Evolutionary conservation across 2,888 invertebrate species (phyloP), one percentile per base, ranked within the genome.

Genomic region (Microctonus brassicae): DNA sequence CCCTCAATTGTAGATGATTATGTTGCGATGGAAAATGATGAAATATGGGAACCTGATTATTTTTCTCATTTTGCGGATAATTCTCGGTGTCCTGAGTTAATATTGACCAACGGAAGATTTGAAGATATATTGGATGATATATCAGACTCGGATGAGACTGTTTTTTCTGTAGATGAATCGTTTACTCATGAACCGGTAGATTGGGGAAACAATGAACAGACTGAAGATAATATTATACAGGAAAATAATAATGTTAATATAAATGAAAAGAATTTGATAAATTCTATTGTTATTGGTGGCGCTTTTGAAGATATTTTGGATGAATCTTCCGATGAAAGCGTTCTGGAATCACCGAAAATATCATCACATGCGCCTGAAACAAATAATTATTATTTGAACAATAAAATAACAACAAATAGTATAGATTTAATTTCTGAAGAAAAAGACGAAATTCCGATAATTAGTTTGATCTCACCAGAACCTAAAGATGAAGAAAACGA

Each of bases 71-170:
- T 34, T 60, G 20, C 20, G 20, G 33, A 36, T 20, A 20, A 17
- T 60, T 17, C 60, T 42, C 24, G 42, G 6, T 39, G 22, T 62
- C 20, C n/a, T 17, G 39, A 62, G 17, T 20, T 47, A 6, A 22
- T 62, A 62, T 10, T 24, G 24, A 13, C 62, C 0, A 42, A 22
- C 5, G 62, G 62, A 20, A 9, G 42, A 10, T 63, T 63, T 63
- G 63, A 63, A 63, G 63, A 63, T n/a, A 13, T 83, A 34, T 72
- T 84, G 0, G 79, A 82, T 53, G 82, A 82, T 7, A 77, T 74
- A 66, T 80, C 76, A 1, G 77, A 81, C n/a, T 79, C 81, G 0
- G 74, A 78, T 7, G 29, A 60, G 66, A 70, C 63, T 13, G 11
- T 24, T 3, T 55, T 52, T 36, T 68, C 63, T 22, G 13, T 3